Percentiles rank a stretch among this genome's conserved stretches.
These are phyloP conservation scores for Melanotaenia parkinsoni DNA, from an alignment of 2,797 vertebrate genomes.

Conservation along the genomic window DNA sequence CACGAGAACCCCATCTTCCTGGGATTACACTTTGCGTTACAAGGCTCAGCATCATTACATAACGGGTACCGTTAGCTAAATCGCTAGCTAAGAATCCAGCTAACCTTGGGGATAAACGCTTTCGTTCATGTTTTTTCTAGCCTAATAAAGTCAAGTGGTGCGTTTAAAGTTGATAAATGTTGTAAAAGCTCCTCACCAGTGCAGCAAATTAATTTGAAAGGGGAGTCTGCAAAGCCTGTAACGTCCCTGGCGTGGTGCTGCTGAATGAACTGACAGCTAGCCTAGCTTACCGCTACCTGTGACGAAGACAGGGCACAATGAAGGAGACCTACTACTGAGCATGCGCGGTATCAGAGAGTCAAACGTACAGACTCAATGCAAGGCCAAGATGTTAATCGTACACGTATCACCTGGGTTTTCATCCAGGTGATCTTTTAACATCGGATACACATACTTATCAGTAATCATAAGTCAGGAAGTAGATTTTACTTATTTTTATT, in stretches of 20 bases:
- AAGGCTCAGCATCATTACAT: conserved; percentile 64
- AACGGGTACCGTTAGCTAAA: conserved; percentile 50
- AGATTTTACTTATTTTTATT: too few relatives aligned
- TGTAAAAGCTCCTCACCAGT: conserved; percentile 47
- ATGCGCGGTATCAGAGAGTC: conserved; percentile 60
- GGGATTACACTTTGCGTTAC: conserved; percentile 48
- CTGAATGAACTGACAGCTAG: conserved; percentile 58
- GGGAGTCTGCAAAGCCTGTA: conserved; percentile 33
- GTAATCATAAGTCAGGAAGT: too few relatives aligned
- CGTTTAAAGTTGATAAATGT: fast-evolving
- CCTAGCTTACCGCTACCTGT: conserved; percentile 42
- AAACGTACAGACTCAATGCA: conserved; percentile 11
- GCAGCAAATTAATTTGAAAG: conserved; percentile 21
- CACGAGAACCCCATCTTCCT: neutral
- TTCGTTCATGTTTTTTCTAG: neutral
- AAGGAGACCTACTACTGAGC: conserved; percentile 75
- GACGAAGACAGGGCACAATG: conserved; percentile 69
- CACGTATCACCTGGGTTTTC: neutral
- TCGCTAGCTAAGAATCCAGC: conserved; percentile 1
- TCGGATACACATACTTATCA: too few relatives aligned
- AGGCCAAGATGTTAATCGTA: conserved; percentile 21
- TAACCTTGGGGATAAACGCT: conserved; percentile 51
- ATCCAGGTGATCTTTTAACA: too few relatives aligned
- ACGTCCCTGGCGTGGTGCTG: conserved; percentile 54
- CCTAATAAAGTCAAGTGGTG: fast-evolving